Evolutionary conservation across 1,140 invertebrate species (phyloP).

Genomic region (Drosophila oshimai): DNA sequence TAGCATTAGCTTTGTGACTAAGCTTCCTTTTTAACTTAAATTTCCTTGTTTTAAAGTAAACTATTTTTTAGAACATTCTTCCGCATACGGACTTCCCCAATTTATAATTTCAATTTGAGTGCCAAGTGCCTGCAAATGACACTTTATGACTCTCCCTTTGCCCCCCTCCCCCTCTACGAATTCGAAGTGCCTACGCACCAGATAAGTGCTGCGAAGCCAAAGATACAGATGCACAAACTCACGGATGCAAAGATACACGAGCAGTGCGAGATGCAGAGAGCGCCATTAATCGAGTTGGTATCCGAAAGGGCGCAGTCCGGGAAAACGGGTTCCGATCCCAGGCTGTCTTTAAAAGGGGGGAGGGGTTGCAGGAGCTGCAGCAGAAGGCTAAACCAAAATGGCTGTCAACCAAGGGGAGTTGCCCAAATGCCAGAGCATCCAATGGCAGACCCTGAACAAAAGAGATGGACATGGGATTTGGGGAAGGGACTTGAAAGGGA

Average conservation of each 20-base stretch:
- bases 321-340: conserved; percentile 54
- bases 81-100: neutral
- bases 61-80: too few relatives aligned
- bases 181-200: conserved; percentile 35
- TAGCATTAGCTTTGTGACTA: too few relatives aligned
- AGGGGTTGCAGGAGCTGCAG: conserved; percentile 38
- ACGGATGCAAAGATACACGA: conserved; percentile 37
- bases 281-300: conserved; percentile 53
- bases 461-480: neutral
- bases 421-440: conserved; percentile 22
- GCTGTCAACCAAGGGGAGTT: conserved; percentile 42
- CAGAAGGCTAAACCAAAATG: conserved; percentile 53
- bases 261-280: conserved; percentile 41
- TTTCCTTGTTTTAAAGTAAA: too few relatives aligned
- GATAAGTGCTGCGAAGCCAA: conserved; percentile 42
- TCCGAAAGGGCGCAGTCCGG: conserved; percentile 53
- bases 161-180: neutral
- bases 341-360: too few relatives aligned
- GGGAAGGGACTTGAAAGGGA: neutral
- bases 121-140: conserved; percentile 14
- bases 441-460: conserved; percentile 45
- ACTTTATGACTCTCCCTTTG: conserved; percentile 29
- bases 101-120: conserved; percentile 8
- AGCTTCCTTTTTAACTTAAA: neutral
- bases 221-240: conserved; percentile 54